Conservation (phyloP, 1,140 invertebrate genomes). For the Dendrolimus kikuchii region DNA sequence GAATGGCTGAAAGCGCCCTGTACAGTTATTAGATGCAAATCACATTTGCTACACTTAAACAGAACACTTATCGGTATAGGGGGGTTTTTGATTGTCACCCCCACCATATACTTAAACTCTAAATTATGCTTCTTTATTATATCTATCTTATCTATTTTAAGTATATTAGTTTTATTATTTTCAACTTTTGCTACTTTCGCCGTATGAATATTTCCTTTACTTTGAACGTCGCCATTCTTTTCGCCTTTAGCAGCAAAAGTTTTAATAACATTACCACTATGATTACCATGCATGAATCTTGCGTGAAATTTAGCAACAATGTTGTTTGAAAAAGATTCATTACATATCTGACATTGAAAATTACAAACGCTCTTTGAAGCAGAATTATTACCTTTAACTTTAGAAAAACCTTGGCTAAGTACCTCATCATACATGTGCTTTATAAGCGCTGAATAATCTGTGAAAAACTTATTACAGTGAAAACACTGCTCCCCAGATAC, state of each 20-base stretch:
- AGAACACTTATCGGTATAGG: conserved; percentile 13
- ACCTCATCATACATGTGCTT: conserved; percentile 34
- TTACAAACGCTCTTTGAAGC: too few species aligned
- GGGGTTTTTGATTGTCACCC: conserved; percentile 1
- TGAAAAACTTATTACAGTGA: conserved; percentile 31
- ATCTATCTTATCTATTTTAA: background rate
- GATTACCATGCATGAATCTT: background rate
- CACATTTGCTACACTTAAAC: conserved; percentile 19
- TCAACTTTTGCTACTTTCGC: too few species aligned
- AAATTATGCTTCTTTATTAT: background rate
- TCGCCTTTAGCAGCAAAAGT: too few species aligned
- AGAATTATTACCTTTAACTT: too few species aligned
- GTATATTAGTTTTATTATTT: too few species aligned
- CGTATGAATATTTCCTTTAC: too few species aligned
- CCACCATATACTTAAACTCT: background rate
- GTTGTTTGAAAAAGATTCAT: background rate
- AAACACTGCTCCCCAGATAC: conserved; percentile 14
- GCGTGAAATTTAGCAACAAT: conserved; percentile 1
- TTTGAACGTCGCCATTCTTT: too few species aligned
- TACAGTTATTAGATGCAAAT: conserved; percentile 11
- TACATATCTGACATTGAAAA: conserved; percentile 1
- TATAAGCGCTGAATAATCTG: conserved; percentile 22
- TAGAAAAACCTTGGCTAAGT: conserved; percentile 3
- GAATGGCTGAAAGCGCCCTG: conserved; percentile 1
- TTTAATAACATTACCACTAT: too few species aligned